Conservation (phyloP, 1,140 invertebrate species). For the Polypedilum pembai region DNA sequence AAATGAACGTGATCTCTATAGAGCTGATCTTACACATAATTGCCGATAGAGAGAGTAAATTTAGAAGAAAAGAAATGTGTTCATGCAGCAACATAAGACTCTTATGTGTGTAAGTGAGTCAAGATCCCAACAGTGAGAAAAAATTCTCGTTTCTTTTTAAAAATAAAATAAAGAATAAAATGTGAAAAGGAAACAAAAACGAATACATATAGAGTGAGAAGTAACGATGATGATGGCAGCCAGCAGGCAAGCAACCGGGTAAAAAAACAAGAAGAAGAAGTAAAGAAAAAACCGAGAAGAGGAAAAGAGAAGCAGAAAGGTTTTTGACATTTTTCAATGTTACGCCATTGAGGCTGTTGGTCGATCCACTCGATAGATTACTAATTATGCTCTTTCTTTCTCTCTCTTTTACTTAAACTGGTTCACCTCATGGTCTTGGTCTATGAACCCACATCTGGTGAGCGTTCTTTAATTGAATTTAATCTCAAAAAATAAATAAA, state of each 20-base stretch:
- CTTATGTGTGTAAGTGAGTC: neutral
- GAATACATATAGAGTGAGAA: neutral
- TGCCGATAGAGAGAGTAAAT: neutral
- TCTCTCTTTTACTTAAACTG: too few species aligned
- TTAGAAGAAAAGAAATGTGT: neutral
- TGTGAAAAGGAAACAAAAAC: neutral
- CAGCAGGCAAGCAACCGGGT: neutral
- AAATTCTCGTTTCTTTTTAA: slow-evolving; percentile 3
- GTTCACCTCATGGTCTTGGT: neutral
- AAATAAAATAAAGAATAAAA: neutral
- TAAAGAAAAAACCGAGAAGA: neutral
- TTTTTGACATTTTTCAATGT: slow-evolving; percentile 28
- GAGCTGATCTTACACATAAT: neutral
- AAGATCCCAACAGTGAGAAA: slow-evolving; percentile 7
- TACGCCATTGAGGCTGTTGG: slow-evolving; percentile 15
- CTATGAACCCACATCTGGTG: neutral
- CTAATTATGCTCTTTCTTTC: neutral
- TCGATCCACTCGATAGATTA: slow-evolving; percentile 11
- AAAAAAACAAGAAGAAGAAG: neutral
- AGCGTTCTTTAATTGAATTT: neutral
- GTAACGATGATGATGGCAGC: slow-evolving; percentile 18
- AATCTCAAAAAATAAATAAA: neutral
- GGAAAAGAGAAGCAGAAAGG: neutral
- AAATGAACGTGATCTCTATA: neutral
- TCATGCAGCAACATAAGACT: neutral